phyloP scores from a whole-genome alignment of 2,888 invertebrate genomes.

The Rhyacophila evoluta region DNA sequence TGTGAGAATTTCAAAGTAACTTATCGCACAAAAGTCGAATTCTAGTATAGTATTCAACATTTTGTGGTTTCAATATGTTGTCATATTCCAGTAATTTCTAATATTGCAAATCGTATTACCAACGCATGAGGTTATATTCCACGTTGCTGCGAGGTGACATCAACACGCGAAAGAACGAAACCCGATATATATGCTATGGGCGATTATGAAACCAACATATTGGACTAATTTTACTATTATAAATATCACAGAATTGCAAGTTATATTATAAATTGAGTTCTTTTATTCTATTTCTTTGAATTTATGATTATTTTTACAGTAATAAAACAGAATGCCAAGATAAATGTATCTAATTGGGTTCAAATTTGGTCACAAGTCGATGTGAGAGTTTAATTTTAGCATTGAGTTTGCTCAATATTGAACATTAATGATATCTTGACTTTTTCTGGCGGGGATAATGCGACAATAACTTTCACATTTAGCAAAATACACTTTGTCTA shows the following conservation, averaged over 20 bases:
- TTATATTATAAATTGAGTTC: too few species aligned
- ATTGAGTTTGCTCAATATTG: too few species aligned
- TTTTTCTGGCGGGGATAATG: neutral
- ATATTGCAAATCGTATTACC: neutral
- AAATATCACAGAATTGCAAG: neutral
- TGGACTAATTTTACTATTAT: neutral
- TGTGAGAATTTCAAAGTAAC: neutral
- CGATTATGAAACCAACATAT: neutral
- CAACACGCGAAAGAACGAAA: constrained; percentile 19
- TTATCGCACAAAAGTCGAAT: neutral
- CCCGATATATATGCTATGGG: neutral
- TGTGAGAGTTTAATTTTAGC: neutral
- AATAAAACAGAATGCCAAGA: too few species aligned
- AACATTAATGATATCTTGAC: neutral
- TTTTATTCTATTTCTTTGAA: neutral
- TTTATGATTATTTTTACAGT: too few species aligned
- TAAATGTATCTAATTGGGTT: too few species aligned
- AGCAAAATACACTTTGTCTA: neutral
- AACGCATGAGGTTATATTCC: constrained; percentile 3
- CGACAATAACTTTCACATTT: constrained; percentile 5
- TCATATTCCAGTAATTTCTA: neutral
- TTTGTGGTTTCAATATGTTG: neutral
- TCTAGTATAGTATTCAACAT: neutral
- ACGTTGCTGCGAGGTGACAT: constrained; percentile 14
- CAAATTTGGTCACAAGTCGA: neutral